A percentile compares a stretch with the other conserved stretches of the same genome.
These are phyloP conservation scores for Choristoneura fumiferana DNA, from an alignment of 1,140 invertebrate species.

Conservation along the genomic window DNA sequence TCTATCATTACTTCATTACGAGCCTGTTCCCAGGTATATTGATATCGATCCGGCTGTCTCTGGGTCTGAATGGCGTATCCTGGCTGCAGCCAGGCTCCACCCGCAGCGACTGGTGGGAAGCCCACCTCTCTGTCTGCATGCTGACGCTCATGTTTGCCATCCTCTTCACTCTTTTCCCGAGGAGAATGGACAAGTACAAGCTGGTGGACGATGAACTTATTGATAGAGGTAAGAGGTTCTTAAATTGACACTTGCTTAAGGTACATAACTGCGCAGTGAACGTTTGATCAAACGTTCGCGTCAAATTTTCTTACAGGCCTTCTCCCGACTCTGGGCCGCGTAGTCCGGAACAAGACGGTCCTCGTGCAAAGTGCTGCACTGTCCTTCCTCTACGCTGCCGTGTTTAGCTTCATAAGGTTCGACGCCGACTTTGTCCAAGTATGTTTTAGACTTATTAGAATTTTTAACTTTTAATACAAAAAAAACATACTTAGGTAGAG, in stretches of 20 bases:
- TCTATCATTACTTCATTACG: too few relatives aligned
- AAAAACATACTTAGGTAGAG: too few relatives aligned
- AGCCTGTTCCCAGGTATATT: conserved; percentile 49
- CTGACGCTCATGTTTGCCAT: conserved; percentile 60
- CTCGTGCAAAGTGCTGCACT: conserved; percentile 47
- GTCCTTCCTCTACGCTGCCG: conserved; percentile 41
- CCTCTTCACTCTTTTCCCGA: conserved; percentile 58
- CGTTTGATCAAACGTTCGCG: too few relatives aligned
- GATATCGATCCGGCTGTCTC: conserved; percentile 58
- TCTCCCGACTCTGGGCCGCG: conserved; percentile 32
- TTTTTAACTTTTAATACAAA: too few relatives aligned
- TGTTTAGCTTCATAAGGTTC: conserved; percentile 52
- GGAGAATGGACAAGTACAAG: conserved; percentile 43
- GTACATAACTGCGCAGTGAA: too few relatives aligned
- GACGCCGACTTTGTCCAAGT: conserved; percentile 52
- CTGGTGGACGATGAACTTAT: conserved; percentile 32
- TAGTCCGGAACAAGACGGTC: conserved; percentile 44
- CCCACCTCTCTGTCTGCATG: conserved; percentile 53
- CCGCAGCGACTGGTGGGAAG: conserved; percentile 55
- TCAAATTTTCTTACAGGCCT: conserved; percentile 51
- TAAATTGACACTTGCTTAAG: too few relatives aligned
- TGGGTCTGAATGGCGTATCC: conserved; percentile 50
- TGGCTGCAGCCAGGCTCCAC: conserved; percentile 46
- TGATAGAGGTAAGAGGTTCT: conserved; percentile 33
- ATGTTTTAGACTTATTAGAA: background rate